Evolutionary conservation across 2,797 vertebrate genomes (phyloP), one percentile per base, ranked within the genome.

Genomic region (Astyanax mexicanus): DNA sequence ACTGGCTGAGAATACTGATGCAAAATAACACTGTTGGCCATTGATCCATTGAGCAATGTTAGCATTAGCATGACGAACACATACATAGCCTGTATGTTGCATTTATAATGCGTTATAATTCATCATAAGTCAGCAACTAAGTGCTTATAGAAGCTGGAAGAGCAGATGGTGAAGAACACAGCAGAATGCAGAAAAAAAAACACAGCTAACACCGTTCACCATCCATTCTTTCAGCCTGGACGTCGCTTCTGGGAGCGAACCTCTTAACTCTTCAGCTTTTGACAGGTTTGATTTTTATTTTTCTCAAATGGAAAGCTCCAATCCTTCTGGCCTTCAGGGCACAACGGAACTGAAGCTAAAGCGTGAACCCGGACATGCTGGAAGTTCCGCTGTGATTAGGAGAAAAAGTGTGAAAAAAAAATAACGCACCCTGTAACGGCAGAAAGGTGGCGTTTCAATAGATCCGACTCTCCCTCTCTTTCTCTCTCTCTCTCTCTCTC

Each of bases 401-500:
- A 47, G 15, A 4, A 49, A 47, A 66, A 66, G 12, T 4, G 6
- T 23, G 6, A n/a, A 21, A 12, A 13, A 17, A 44, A 57, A 1
- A 57, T 2, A 32, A 32, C 32, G 32, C 2, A 25, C 29, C 9
- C 32, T 0, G 5, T 58, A 38, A 61, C 1, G 5, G 29, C 8
- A 23, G 55, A n/a, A 38, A 61, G 58, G 54, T 54, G 51, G 51
- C 35, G 8, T 38, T 61, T 38, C 17, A 9, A 21, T n/a, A 21
- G 58, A 25, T 40, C 19, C 35, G 84, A 82, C 83, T 74, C 72
- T 72, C 47, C 78, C 78, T 69, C 38, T n/a, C n/a, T n/a, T n/a
- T n/a, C n/a, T n/a, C n/a, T n/a, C n/a, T n/a, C n/a, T n/a, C n/a
- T n/a, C n/a, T n/a, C n/a, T n/a, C n/a, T n/a, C n/a, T n/a, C n/a